These are phyloP conservation scores for Abrostola tripartita DNA, from an alignment of 2,888 invertebrate genomes.

Conservation along the genomic window DNA sequence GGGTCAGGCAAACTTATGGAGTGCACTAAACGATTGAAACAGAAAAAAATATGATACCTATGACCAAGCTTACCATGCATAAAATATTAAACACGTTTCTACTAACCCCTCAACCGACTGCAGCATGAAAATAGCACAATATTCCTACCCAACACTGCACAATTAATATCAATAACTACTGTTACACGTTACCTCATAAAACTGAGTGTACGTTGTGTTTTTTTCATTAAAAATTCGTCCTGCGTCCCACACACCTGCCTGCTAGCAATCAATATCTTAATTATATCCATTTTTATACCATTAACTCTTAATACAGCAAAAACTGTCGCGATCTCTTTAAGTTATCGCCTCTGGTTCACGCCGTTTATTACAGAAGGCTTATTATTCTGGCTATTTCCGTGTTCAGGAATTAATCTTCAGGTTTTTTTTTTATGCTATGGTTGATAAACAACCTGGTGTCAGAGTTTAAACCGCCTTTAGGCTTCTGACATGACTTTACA, in stretches of 20 bases:
- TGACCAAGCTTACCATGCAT: too few relatives aligned
- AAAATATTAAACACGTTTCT: too few relatives aligned
- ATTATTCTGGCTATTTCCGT: not conserved
- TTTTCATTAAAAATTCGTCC: conserved; percentile 58
- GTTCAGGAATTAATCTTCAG: not conserved
- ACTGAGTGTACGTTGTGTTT: conserved; percentile 33
- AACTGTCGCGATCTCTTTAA: conserved; percentile 28
- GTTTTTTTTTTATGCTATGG: too few relatives aligned
- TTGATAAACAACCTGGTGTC: too few relatives aligned
- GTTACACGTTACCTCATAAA: conserved; percentile 34
- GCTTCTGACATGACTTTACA: too few relatives aligned
- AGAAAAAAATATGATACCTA: too few relatives aligned
- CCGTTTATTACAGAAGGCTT: not conserved
- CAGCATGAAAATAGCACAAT: conserved; percentile 16
- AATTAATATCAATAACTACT: conserved; percentile 47
- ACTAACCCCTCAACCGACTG: too few relatives aligned
- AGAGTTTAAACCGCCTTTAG: too few relatives aligned
- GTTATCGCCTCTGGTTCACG: conserved; percentile 17
- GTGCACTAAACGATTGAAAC: too few relatives aligned
- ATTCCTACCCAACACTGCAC: conserved; percentile 21
- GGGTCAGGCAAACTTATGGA: too few relatives aligned
- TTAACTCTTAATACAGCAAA: conserved; percentile 48
- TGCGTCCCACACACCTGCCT: conserved; percentile 64
- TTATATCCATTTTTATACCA: conserved; percentile 62
- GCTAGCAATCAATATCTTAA: conserved; percentile 72